These are phyloP conservation scores for Luperina testacea DNA, from an alignment of 2,888 invertebrate genomes.

Conservation along the genomic window DNA sequence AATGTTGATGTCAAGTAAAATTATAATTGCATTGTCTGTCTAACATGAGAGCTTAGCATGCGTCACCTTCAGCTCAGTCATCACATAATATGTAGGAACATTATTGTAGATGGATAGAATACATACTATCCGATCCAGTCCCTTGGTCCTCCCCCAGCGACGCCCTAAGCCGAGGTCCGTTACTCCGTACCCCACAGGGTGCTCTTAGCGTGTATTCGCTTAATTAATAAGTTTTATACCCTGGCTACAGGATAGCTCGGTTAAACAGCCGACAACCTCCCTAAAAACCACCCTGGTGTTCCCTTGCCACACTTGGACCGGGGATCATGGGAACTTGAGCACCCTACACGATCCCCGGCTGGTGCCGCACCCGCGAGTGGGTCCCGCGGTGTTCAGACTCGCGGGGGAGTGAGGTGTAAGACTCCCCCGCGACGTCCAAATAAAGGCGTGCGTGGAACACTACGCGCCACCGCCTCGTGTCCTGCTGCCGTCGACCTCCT, in stretches of 20 bases:
- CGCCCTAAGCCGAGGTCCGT: not conserved
- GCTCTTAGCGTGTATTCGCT: not conserved
- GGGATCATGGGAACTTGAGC: not conserved
- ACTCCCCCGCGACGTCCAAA: not conserved
- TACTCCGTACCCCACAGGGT: not conserved
- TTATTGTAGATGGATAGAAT: not conserved
- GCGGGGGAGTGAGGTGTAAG: not conserved
- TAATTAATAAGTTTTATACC: not conserved
- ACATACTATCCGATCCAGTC: not conserved
- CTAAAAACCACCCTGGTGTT: not conserved
- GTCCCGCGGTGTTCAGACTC: no score
- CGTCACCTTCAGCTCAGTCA: conserved; percentile 16
- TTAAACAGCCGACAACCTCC: not conserved
- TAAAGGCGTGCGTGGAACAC: not conserved
- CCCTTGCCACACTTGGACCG: not conserved
- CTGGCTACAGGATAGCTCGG: not conserved
- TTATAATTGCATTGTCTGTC: conserved; percentile 37
- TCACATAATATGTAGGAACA: not conserved
- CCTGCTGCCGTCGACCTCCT: no score
- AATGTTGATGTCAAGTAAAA: conserved; percentile 46
- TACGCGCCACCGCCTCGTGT: not conserved
- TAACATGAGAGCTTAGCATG: not conserved
- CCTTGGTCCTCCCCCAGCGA: not conserved
- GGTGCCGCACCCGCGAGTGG: not conserved
- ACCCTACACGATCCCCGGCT: not conserved